Conservation (phyloP, 1,140 invertebrate species). For the Hypothenemus hampei region DNA sequence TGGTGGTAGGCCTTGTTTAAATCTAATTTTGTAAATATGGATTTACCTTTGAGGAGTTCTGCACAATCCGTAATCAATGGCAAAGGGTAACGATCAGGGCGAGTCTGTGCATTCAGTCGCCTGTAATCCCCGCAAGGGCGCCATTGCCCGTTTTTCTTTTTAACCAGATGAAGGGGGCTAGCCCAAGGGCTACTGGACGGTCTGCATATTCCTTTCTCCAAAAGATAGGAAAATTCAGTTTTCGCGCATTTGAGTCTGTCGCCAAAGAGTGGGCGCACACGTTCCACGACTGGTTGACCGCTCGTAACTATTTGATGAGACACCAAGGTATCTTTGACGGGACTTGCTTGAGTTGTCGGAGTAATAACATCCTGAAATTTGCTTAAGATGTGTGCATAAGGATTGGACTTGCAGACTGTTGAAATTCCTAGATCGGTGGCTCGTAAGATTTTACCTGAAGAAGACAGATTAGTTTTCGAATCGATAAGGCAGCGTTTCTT, state of each 20-base stretch:
- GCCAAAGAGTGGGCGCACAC: background rate
- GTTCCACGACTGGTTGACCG: background rate
- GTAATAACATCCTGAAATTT: too few species aligned
- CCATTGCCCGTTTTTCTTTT: background rate
- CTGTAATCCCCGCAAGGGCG: background rate
- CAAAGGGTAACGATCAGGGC: background rate
- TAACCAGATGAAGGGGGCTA: background rate
- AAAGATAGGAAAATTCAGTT: background rate
- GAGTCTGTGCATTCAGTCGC: background rate
- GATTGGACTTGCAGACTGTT: too few species aligned
- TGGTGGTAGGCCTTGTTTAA: background rate
- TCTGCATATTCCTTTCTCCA: background rate
- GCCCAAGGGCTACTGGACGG: background rate
- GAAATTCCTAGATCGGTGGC: too few species aligned
- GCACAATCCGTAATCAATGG: background rate
- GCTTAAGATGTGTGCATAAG: too few species aligned
- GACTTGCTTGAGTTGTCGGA: too few species aligned
- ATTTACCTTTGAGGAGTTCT: background rate
- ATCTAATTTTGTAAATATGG: background rate
- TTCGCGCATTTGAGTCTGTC: background rate
- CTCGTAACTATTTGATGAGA: background rate
- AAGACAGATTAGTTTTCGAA: too few species aligned
- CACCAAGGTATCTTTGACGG: too few species aligned
- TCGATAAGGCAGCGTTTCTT: too few species aligned
- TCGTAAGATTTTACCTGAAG: too few species aligned